Base-by-base conservation (phyloP, 1,140 invertebrate genomes). In the Euura lappo region DNA sequence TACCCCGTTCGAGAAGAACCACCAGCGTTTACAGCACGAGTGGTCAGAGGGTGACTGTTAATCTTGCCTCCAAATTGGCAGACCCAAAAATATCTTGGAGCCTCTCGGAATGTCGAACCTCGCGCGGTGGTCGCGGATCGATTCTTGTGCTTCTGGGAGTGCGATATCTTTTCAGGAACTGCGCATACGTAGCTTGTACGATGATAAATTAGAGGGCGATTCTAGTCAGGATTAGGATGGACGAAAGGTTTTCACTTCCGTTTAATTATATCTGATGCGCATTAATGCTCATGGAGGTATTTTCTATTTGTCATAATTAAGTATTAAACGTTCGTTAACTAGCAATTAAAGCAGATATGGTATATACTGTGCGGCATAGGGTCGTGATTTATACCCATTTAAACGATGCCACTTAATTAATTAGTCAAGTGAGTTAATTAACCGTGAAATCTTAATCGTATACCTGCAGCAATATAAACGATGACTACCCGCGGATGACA, bases 371-470 rank as follows among this genome's bases (percentile, higher is more conserved):
- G 13, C 13, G 8, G 51, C 51, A 60, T 60, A n/a, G 10, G 51
- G 51, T 60, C 51, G 10, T 60, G 51, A 60, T 3, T 60, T 60
- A 6, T 11, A 60, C 6, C 51, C 6, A 60, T 60, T 60, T 3
- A 5, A 60, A 60, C 51, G 51, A 60, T 60, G 13, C 51, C 51
- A 60, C 51, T 60, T 60, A 60, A 60, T 60, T 60, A 60, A 60
- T 60, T 60, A 60, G 51, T 60, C 51, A 60, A 8, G 51, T 60
- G 51, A 60, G 51, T 60, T 60, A 60, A 60, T 60, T 60, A 60
- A 60, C 51, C 51, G 51, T 60, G 51, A 60, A 60, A 60, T 60
- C 8, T 60, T 60, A 60, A 60, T 60, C 51, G 51, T 60, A 60
- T 28, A 28, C 28, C 51, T 60, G 13, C 51, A 8, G 51, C 13